Conservation (phyloP, 2,797 vertebrate species). For the Aphelocoma californica region DNA sequence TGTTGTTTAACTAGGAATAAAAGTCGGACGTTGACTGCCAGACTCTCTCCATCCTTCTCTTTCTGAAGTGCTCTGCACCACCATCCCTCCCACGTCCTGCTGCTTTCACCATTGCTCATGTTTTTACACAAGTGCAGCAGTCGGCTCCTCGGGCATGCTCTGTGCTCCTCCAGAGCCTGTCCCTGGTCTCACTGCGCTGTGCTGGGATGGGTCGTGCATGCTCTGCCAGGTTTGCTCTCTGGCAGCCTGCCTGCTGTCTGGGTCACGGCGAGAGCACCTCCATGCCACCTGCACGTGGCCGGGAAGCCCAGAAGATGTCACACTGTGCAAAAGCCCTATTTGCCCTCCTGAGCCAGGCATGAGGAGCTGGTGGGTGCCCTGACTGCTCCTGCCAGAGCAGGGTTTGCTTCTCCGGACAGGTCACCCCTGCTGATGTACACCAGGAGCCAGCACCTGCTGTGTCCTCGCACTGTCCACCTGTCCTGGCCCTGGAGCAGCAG, state of each 20-base stretch:
- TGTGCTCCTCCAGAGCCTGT: not conserved
- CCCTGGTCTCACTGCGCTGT: not conserved
- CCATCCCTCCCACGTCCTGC: constrained; percentile 28
- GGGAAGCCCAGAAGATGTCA: not conserved
- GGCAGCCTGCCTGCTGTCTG: not conserved
- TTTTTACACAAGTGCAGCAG: not conserved
- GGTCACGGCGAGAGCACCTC: not conserved
- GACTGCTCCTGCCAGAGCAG: not conserved
- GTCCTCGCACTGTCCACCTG: not conserved
- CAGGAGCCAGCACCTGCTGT: not conserved
- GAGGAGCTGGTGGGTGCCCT: not conserved
- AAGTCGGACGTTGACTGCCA: constrained; percentile 7
- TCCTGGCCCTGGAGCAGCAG: not conserved
- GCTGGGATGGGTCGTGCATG: not conserved
- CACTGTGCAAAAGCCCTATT: accelerated
- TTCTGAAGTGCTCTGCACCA: constrained; percentile 22
- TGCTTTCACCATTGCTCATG: constrained; percentile 40
- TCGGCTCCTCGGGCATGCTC: not conserved
- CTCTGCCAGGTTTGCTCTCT: not conserved
- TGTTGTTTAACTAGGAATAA: constrained; percentile 39
- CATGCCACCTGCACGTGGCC: accelerated
- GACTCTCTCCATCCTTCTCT: not conserved
- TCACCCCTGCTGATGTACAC: not conserved
- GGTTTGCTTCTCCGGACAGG: not conserved
- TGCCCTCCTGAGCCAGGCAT: not conserved